phyloP scores from a whole-genome alignment of 2,113 vertebrate genomes.

The Zeus faber region DNA sequence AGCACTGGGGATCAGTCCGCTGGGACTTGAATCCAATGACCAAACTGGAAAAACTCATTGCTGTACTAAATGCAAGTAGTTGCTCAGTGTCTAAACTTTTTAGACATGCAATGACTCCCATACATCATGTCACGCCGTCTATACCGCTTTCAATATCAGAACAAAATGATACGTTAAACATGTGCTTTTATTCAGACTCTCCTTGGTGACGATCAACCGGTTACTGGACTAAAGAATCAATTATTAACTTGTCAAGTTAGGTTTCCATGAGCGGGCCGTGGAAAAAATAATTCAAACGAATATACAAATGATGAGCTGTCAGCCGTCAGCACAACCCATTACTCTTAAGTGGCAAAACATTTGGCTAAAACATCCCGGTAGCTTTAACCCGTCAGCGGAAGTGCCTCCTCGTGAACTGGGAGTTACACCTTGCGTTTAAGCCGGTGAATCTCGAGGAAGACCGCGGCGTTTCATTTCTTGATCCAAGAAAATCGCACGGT shows the following conservation, averaged over 20 bases:
- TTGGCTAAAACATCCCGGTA: constrained; percentile 11
- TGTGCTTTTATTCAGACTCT: constrained; percentile 21
- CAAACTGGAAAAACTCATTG: constrained; percentile 12
- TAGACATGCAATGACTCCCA: constrained; percentile 64
- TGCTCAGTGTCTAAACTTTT: constrained; percentile 11
- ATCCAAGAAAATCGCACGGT: constrained; percentile 32
- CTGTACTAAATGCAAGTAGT: constrained; percentile 44
- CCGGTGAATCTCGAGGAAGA: constrained; percentile 20
- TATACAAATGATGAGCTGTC: constrained; percentile 57
- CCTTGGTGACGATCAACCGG: constrained; percentile 9
- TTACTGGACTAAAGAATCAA: no score
- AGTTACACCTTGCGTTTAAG: constrained; percentile 12
- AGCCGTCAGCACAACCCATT: constrained; percentile 4
- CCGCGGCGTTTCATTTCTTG: constrained; percentile 15
- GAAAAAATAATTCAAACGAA: constrained; percentile 46
- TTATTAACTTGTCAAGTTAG: constrained; percentile 17
- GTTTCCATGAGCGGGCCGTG: constrained; percentile 36
- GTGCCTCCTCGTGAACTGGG: constrained; percentile 2
- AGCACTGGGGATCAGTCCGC: no score
- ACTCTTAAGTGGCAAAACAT: constrained; percentile 7
- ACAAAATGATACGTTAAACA: constrained; percentile 4
- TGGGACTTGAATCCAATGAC: constrained; percentile 22
- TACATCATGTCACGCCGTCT: constrained; percentile 42
- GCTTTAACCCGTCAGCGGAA: constrained; percentile 1
- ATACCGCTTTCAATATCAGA: constrained; percentile 27